Conservation (phyloP, 2,888 invertebrate species). For the Acronicta alni region DNA sequence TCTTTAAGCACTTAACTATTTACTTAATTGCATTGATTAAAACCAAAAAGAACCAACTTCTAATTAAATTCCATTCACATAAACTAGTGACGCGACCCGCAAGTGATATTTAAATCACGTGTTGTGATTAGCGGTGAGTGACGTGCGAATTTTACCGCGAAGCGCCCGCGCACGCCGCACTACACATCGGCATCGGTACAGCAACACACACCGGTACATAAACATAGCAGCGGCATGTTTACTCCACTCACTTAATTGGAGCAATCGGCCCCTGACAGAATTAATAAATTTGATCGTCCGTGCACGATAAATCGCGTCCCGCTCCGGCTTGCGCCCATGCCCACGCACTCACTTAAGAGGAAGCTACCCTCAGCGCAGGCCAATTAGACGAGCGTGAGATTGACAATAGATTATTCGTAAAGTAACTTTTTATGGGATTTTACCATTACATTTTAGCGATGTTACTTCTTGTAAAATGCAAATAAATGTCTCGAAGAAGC, state of each 20-base stretch:
- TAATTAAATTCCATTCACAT: conserved; percentile 46
- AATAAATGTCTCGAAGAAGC: neutral
- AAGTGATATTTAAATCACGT: conserved; percentile 66
- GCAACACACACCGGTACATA: conserved; percentile 69
- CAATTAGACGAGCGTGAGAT: conserved; percentile 56
- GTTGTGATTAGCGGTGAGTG: conserved; percentile 70
- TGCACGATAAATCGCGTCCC: conserved; percentile 74
- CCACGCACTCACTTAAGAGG: conserved; percentile 63
- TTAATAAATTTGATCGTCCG: conserved; percentile 82
- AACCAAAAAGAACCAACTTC: conserved; percentile 29
- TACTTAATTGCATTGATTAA: conserved; percentile 40
- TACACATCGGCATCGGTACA: conserved; percentile 48
- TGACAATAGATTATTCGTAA: conserved; percentile 54
- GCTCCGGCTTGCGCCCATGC: conserved; percentile 70
- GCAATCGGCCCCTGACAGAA: conserved; percentile 82
- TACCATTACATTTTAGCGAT: conserved; percentile 50
- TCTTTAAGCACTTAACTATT: conserved; percentile 28
- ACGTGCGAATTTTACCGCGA: conserved; percentile 67
- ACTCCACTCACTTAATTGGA: conserved; percentile 84
- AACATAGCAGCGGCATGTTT: conserved; percentile 80
- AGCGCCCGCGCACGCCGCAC: conserved; percentile 49
- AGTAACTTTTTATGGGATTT: conserved; percentile 30
- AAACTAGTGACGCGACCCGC: conserved; percentile 44
- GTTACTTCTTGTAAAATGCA: conserved; percentile 2
- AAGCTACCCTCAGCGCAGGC: conserved; percentile 52